These are phyloP conservation scores for Phrynosoma platyrhinos DNA, from an alignment of 2,113 vertebrate species.

Conservation along the genomic window DNA sequence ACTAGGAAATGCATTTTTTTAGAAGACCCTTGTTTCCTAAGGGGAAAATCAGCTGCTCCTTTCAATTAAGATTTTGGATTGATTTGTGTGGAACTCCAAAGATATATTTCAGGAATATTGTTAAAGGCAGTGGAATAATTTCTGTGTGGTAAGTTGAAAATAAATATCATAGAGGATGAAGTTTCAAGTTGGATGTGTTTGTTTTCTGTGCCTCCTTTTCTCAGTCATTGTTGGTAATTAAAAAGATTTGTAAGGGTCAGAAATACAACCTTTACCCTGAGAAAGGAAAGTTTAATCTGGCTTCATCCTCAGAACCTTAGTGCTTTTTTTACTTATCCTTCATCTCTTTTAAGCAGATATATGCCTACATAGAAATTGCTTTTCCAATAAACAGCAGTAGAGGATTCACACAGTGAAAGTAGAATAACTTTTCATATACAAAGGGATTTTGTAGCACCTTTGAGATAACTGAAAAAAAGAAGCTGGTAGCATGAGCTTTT, in stretches of 20 bases:
- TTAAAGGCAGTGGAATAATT: no score
- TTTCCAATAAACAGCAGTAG: conserved; percentile 13
- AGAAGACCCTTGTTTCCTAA: no score
- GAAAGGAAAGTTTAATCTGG: conserved; percentile 18
- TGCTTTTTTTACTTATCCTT: conserved; percentile 38
- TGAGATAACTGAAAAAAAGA: no score
- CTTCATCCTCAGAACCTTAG: conserved; percentile 27
- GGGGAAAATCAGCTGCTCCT: no score
- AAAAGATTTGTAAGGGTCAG: conserved; percentile 9
- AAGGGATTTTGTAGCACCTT: no score
- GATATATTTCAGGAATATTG: no score
- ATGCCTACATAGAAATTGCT: neutral
- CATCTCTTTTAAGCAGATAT: conserved; percentile 16
- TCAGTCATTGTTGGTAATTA: neutral
- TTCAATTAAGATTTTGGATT: no score
- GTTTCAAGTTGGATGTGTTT: conserved; percentile 12
- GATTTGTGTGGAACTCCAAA: no score
- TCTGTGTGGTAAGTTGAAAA: neutral
- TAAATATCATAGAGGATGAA: conserved; percentile 10
- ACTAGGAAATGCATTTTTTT: no score
- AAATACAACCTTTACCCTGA: neutral
- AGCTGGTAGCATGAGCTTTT: no score
- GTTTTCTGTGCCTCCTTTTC: conserved; percentile 19
- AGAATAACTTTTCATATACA: neutral
- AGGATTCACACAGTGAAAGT: neutral